phyloP scores from a whole-genome alignment of 2,113 vertebrate genomes.

The Numenius arquata region DNA sequence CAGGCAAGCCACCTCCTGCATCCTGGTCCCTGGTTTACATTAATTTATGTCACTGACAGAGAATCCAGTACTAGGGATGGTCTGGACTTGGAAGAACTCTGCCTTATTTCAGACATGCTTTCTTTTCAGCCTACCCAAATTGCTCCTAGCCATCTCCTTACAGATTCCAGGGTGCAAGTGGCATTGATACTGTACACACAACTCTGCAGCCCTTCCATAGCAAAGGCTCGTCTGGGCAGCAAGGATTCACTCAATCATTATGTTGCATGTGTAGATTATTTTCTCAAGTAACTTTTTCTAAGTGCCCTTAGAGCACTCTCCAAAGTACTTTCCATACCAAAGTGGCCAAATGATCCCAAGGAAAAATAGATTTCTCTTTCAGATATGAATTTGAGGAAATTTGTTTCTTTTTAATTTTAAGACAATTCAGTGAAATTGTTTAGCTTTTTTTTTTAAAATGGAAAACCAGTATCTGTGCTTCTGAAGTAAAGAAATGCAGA shows the following conservation, averaged over 20 bases:
- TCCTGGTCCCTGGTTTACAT: background rate
- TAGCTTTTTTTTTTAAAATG: background rate
- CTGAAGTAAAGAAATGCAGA: background rate
- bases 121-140: background rate
- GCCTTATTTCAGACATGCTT: background rate
- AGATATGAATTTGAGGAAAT: background rate
- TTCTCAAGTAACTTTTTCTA: background rate
- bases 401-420: background rate
- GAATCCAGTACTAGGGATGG: background rate
- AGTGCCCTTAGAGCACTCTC: background rate
- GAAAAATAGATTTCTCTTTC: background rate
- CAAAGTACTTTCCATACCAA: background rate
- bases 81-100: background rate
- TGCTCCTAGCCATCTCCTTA: background rate
- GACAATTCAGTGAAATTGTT: background rate
- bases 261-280: background rate
- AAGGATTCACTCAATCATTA: background rate
- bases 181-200: background rate
- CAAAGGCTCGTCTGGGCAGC: background rate
- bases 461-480: background rate
- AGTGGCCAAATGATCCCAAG: background rate
- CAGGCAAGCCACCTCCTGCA: background rate
- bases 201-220: background rate
- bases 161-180: background rate
- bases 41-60: background rate